phyloP scores from a whole-genome alignment of 1,140 invertebrate species.

The Helicorthomorpha holstii region DNA sequence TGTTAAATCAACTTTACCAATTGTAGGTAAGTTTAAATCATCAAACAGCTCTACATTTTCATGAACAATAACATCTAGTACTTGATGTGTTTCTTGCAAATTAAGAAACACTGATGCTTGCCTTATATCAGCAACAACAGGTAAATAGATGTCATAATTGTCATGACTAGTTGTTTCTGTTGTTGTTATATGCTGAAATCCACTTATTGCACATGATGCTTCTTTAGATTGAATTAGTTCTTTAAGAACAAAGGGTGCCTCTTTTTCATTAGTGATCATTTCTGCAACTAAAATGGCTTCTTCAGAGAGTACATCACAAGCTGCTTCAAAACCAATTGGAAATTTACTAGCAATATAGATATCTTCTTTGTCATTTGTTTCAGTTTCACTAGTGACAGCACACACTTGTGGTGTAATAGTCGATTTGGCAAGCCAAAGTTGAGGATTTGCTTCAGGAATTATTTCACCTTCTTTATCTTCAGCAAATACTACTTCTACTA shows the following conservation, averaged over 20 bases:
- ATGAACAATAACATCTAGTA: too few relatives aligned
- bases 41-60: too few relatives aligned
- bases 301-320: conserved; percentile 25
- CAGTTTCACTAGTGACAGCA: conserved; percentile 11
- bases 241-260: conserved; percentile 21
- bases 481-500: conserved; percentile 9
- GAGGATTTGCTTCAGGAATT: conserved; percentile 1
- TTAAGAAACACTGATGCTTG: too few relatives aligned
- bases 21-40: too few relatives aligned
- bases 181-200: too few relatives aligned
- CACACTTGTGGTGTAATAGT: conserved; percentile 11
- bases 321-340: conserved; percentile 21
- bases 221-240: conserved; percentile 19
- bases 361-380: conserved; percentile 11
- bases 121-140: too few relatives aligned
- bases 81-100: too few relatives aligned
- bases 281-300: conserved; percentile 33
- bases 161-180: too few relatives aligned
- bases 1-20: too few relatives aligned
- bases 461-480: conserved; percentile 3
- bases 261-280: conserved; percentile 23
- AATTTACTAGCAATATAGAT: conserved; percentile 5
- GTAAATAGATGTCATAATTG: too few relatives aligned
- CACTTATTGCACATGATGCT: conserved; percentile 29
- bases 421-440: conserved; percentile 5